Evolutionary conservation across 1,140 invertebrate species (phyloP).

Genomic region (Mya arenaria): DNA sequence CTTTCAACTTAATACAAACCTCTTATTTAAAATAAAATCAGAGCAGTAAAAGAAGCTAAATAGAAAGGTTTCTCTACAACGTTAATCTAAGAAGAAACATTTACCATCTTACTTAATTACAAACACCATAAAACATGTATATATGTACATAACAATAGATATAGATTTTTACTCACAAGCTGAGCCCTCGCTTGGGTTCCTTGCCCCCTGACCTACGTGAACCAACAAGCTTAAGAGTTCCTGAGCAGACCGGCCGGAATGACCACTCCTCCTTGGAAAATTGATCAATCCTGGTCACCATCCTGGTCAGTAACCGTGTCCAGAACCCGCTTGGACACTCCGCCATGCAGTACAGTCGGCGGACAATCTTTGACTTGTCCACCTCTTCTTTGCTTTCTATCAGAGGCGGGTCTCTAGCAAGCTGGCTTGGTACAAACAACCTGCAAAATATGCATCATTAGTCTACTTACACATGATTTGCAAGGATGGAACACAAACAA

Average conservation of each 20-base stretch:
- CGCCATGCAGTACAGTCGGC: constrained; percentile 86
- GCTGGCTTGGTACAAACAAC: constrained; percentile 70
- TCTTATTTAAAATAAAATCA: no score
- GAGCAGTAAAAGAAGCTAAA: no score
- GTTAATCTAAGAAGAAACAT: no score
- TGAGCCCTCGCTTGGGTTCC: not conserved
- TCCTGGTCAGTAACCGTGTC: constrained; percentile 89
- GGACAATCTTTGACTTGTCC: constrained; percentile 37
- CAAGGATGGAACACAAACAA: no score
- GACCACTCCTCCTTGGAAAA: constrained; percentile 49
- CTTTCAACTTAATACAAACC: no score
- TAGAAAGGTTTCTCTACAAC: no score
- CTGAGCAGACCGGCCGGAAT: not conserved
- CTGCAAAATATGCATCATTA: no score
- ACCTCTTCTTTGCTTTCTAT: constrained; percentile 10
- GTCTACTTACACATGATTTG: no score
- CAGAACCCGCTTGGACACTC: constrained; percentile 99
- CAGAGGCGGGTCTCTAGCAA: constrained; percentile 63
- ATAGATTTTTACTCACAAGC: constrained; percentile 23
- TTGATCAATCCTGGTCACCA: constrained; percentile 64
- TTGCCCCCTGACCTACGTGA: not conserved
- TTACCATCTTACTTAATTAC: no score
- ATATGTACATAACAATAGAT: no score
- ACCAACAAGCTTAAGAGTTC: constrained; percentile 4
- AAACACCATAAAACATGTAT: no score